Base-by-base conservation (phyloP, 2,888 invertebrate genomes). In the Rhingia campestris region DNA sequence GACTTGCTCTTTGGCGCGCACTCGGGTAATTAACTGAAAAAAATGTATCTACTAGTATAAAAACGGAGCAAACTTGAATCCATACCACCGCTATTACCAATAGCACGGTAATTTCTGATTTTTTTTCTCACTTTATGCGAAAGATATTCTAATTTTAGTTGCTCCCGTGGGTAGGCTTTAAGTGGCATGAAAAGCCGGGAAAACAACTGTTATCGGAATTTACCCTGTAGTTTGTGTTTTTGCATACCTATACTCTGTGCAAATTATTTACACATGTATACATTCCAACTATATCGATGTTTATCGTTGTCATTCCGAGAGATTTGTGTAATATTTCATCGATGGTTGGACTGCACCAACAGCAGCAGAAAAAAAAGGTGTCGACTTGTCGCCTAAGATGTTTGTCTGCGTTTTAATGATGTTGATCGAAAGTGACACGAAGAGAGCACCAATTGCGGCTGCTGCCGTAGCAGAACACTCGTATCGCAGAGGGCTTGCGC, bases 81-180 rank as follows among this genome's bases (percentile, higher is more conserved):
- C 58, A 49, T 45, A 64, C 58, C 49, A 66, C 14, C 66, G 35
- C 12, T 30, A 12, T 4, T 3, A 54, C 10, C 14, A 22, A 37
- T 41, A n/a, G 10, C 49, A 32, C 32, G 30, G 22, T 41, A 14
- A 7, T 14, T 67, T 4, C n/a, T 10, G 41, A 56, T 41, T 63
- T 39, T 56, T 56, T 56, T 67, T 35, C 33, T 22, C 41, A 64
- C 49, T 81, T 64, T 69, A 81, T 77, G 67, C 39, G 58, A 82
- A 63, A 80, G 74, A 84, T 84, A 84, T 84, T 84, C 84, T 84
- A 84, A 84, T 84, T 80, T 84, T 75, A 84, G 84, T 84, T 75
- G 84, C 74, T 80, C 80, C 84, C 84, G 84, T 84, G 84, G 84
- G 84, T 84, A 84, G 84, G 84, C 84, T 84, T 84, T 84, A 84